Conservation (phyloP, 2,888 invertebrate species). For the Agrenia bidenticulata region DNA sequence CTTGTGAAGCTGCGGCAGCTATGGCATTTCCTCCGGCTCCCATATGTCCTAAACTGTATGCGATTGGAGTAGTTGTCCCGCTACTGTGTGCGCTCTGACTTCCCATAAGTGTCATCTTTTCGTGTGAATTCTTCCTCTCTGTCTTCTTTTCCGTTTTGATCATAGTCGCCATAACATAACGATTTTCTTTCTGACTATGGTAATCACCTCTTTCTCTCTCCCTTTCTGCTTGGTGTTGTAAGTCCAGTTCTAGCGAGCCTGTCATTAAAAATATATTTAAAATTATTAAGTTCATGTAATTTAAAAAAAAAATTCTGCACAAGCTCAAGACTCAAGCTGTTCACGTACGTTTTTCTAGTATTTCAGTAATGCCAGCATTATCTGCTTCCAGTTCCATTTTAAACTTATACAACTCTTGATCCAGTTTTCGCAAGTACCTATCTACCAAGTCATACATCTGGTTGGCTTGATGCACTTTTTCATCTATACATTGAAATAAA, state of each 20-base stretch:
- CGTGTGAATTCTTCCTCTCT: conserved; percentile 50
- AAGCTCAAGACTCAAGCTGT: no score
- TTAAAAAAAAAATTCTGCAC: neutral
- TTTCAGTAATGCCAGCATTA: conserved; percentile 95
- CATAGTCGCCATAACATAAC: conserved; percentile 26
- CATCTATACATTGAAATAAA: conserved; percentile 63
- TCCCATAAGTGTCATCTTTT: conserved; percentile 29
- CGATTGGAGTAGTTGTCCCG: conserved; percentile 40
- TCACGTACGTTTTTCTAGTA: conserved; percentile 74
- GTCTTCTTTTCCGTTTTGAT: conserved; percentile 50
- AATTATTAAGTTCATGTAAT: neutral
- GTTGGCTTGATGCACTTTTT: conserved; percentile 90
- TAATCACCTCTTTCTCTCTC: conserved; percentile 56
- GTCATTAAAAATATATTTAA: conserved; percentile 51
- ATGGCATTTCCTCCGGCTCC: conserved; percentile 86
- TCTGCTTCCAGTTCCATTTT: conserved; percentile 99
- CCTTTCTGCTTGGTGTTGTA: conserved; percentile 54
- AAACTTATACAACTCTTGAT: conserved; percentile 91
- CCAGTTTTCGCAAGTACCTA: conserved; percentile 83
- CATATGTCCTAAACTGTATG: conserved; percentile 70
- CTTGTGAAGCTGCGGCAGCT: conserved; percentile 91
- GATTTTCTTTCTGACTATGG: conserved; percentile 79
- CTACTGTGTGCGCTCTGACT: conserved; percentile 15
- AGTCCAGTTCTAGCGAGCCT: conserved; percentile 85
- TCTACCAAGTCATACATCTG: conserved; percentile 94